Conservation (phyloP, 2,113 vertebrate genomes). For the Excalfactoria chinensis region DNA sequence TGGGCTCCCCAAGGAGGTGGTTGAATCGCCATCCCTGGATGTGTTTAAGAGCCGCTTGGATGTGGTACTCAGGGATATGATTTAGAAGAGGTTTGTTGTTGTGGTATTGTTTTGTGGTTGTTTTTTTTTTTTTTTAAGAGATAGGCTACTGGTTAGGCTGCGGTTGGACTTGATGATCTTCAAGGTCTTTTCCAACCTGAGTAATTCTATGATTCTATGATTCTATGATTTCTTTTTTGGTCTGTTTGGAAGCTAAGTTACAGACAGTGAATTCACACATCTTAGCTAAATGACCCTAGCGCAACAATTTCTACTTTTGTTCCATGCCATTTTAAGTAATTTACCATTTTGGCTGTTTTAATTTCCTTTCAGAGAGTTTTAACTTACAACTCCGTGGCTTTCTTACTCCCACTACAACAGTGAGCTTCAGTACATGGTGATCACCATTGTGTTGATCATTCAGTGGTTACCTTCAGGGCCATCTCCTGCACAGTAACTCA, state of each 20-base stretch:
- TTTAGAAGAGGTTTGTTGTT: no score
- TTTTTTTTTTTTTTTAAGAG: no score
- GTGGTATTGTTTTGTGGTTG: no score
- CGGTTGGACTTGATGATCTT: no score
- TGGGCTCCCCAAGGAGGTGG: no score
- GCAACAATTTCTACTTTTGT: neutral
- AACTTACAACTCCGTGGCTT: neutral
- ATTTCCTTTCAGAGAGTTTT: neutral
- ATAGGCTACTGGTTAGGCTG: no score
- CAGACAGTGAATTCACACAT: neutral
- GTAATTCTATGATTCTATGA: no score
- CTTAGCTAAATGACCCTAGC: neutral
- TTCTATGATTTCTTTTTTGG: neutral
- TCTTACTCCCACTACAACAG: neutral
- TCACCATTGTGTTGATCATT: neutral
- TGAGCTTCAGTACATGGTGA: neutral
- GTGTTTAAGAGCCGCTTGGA: no score
- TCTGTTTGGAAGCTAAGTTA: neutral
- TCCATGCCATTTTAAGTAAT: neutral
- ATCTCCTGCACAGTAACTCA: neutral
- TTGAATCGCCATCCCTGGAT: no score
- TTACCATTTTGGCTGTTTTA: neutral
- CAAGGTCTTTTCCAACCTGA: no score
- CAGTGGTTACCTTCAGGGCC: neutral
- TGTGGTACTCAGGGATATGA: no score